Evolutionary conservation across 2,888 invertebrate genomes (phyloP).

Genomic region (Brachypalpus laphriformis): DNA sequence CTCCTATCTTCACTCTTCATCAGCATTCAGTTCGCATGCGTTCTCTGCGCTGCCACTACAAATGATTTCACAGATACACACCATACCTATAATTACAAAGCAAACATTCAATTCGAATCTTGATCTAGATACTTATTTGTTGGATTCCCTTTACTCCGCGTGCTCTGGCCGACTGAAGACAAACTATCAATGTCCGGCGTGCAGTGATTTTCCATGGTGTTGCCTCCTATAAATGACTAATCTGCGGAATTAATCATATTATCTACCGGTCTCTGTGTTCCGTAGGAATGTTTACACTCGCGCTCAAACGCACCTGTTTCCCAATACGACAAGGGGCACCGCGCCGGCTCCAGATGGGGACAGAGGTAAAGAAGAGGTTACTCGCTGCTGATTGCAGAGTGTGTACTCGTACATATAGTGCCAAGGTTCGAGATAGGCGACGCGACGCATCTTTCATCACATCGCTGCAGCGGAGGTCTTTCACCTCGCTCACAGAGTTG

Average conservation of each 20-base stretch:
- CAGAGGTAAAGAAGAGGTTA: slow-evolving; percentile 19
- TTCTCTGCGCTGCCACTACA: not conserved
- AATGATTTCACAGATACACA: slow-evolving; percentile 12
- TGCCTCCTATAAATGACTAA: slow-evolving; percentile 50
- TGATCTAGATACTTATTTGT: slow-evolving; percentile 55
- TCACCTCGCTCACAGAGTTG: slow-evolving; percentile 37
- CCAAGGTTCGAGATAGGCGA: slow-evolving; percentile 5
- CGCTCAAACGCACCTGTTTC: slow-evolving; percentile 43
- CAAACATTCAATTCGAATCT: slow-evolving; percentile 58
- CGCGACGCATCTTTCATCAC: slow-evolving; percentile 50
- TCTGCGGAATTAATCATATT: slow-evolving; percentile 57
- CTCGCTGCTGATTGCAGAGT: slow-evolving; percentile 18
- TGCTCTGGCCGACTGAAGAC: not conserved
- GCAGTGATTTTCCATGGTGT: slow-evolving; percentile 35
- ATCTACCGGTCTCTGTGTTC: slow-evolving; percentile 18
- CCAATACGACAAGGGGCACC: slow-evolving; percentile 12
- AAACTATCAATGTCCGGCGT: slow-evolving; percentile 29
- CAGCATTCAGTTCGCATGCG: not conserved
- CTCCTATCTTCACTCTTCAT: not conserved
- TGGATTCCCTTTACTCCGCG: slow-evolving; percentile 11
- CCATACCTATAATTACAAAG: slow-evolving; percentile 54
- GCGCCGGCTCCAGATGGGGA: not conserved
- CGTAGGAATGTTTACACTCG: slow-evolving; percentile 41
- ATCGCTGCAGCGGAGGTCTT: slow-evolving; percentile 39
- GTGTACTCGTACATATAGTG: not conserved